Base-by-base conservation (phyloP, 2,888 invertebrate species). In the Clivina fossor region DNA sequence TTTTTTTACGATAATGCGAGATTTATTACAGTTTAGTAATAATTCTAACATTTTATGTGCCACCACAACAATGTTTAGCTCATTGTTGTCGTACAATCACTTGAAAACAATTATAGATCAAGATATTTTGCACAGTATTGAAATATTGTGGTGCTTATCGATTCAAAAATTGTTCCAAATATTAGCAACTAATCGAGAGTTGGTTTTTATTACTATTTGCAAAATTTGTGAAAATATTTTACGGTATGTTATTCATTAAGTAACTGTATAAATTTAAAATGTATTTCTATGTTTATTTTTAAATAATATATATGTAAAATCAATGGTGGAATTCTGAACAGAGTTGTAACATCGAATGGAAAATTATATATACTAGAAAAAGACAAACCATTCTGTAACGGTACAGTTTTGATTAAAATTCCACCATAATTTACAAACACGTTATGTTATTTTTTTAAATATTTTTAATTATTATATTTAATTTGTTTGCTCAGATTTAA, bases 211-310 rank as follows among this genome's bases (percentile, higher is more conserved):
- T 16, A 33, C 20, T 9, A n/a, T 24, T 15, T 51, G 41, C 7
- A 33, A 26, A 20, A n/a, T 51, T 13, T 51, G 51, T 20, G 43
- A 51, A 11, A 51, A 41, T 15, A 8, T 40, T 30, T 24, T 51
- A 24, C 30, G 41, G 51, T 51, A 51, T 15, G 20, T 38, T 16
- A 35, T 16, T 35, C 13, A 40, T 19, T 40, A n/a, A n/a, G n/a
- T n/a, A n/a, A n/a, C n/a, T n/a, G n/a, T n/a, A n/a, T n/a, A n/a
- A n/a, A n/a, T n/a, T n/a, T n/a, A n/a, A n/a, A n/a, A n/a, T n/a
- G n/a, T n/a, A n/a, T n/a, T n/a, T n/a, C n/a, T n/a, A n/a, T n/a
- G n/a, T n/a, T n/a, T n/a, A n/a, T n/a, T n/a, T n/a, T n/a, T n/a
- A n/a, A n/a, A n/a, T n/a, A n/a, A n/a, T n/a, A n/a, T n/a, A n/a